Base-by-base conservation (phyloP, 1,140 invertebrate genomes). In the Cherax destructor region DNA sequence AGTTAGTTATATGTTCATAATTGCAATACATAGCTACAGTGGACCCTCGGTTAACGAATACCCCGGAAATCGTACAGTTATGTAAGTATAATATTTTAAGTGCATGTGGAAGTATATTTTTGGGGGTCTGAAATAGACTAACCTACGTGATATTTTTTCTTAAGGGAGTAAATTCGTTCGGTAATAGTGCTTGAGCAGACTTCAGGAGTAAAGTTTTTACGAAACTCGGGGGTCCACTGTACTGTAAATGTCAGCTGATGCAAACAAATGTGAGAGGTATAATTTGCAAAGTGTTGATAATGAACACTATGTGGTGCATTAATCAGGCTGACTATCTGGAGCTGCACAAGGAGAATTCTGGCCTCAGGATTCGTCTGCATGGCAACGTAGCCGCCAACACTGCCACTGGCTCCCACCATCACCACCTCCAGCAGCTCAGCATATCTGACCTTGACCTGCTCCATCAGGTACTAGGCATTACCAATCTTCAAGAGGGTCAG, bases 241-340 rank as follows among this genome's bases (percentile, higher is more conserved):
- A 72, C 18, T 72, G 69, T 30, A 69, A 69, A 21, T 69, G 30
- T 74, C 69, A 74, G 69, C 24, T 74, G n/a, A 74, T 74, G 6
- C 21, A 7, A 6, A 7, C 24, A 30, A 56, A 56, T 10, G 52
- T 56, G 52, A 56, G 9, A 56, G 6, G n/a, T 74, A 30, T 9
- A 21, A 30, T 74, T 74, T 74, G 6, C 24, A 74, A 24, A 30
- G n/a, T 5, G n/a, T 0, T 30, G 9, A 74, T 74, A 74, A 9
- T 74, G 69, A 74, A 74, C 3, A 30, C 69, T 74, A 61, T 61
- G 7, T 56, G 79, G 24, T 52, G 59, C 79, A 61, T 65, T 74
- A 88, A 77, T 41, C 86, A 92, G 92, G 85, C 92, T 24, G 88
- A 92, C 88, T 92, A 84, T 78, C 84, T 92, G 88, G 92, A 91